phyloP scores from a whole-genome alignment of 2,113 vertebrate genomes.

The Lynx canadensis region DNA sequence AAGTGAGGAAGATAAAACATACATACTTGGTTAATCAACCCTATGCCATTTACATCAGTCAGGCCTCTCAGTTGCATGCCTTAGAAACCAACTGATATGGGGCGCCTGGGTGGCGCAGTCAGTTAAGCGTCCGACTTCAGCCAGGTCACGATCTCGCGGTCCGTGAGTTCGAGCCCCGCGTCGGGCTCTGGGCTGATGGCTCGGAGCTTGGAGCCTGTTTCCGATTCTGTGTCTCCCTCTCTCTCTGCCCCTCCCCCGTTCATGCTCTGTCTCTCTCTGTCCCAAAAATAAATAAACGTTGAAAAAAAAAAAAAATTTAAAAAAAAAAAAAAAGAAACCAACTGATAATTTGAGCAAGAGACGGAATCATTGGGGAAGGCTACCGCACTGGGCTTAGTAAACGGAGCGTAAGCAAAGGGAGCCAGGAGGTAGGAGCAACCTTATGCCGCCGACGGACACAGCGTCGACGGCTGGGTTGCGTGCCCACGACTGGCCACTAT shows the following conservation, averaged over 20 bases:
- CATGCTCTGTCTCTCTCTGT: no score
- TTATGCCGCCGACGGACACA: background rate
- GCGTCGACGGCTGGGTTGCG: accelerated
- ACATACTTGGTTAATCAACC: background rate
- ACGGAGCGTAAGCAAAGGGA: background rate
- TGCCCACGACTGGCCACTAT: background rate
- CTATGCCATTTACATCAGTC: background rate
- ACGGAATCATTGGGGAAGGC: background rate
- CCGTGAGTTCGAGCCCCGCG: no score
- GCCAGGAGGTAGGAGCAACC: background rate
- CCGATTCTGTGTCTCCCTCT: no score
- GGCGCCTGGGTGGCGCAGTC: no score
- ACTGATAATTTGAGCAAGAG: background rate
- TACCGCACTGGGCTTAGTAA: background rate
- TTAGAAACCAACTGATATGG: slow-evolving; percentile 23
- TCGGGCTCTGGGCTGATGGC: no score
- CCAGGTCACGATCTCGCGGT: no score
- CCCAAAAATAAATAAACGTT: no score
- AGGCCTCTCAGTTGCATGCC: background rate
- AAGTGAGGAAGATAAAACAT: background rate
- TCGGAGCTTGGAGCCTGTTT: no score
- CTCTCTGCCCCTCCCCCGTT: no score
- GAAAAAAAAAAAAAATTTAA: no score
- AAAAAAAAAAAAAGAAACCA: no score
- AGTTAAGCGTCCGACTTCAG: no score